Evolutionary conservation across 2,113 vertebrate species (phyloP).

Genomic region (Rhinolophus sinicus): DNA sequence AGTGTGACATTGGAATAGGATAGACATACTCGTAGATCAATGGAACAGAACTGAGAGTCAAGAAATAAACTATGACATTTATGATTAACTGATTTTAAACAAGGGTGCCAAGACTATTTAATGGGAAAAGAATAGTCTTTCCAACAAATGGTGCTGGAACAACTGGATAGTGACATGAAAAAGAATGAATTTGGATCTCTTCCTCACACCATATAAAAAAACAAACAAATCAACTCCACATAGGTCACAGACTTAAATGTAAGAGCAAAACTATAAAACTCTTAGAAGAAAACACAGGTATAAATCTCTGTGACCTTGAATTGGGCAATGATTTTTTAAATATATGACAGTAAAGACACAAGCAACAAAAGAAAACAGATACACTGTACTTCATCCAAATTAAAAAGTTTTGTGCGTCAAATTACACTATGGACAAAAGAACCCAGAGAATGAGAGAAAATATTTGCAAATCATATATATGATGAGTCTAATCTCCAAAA

Average conservation of each 20-base stretch:
- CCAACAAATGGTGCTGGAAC: neutral
- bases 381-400: neutral
- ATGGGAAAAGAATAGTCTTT: neutral
- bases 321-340: neutral
- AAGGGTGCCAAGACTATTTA: neutral
- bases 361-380: neutral
- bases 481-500: neutral
- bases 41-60: neutral
- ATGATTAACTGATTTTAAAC: neutral
- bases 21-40: neutral
- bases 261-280: neutral
- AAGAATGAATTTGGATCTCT: neutral
- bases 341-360: neutral
- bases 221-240: neutral
- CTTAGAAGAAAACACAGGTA: neutral
- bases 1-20: neutral
- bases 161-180: neutral
- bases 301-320: neutral
- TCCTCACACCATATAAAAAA: no score
- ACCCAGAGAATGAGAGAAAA: neutral
- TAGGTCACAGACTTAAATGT: neutral
- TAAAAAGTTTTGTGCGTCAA: neutral
- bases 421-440: neutral
- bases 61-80: neutral
- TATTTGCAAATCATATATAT: neutral